Conservation (phyloP, 2,113 vertebrate species). For the Heptranchias perlo region DNA sequence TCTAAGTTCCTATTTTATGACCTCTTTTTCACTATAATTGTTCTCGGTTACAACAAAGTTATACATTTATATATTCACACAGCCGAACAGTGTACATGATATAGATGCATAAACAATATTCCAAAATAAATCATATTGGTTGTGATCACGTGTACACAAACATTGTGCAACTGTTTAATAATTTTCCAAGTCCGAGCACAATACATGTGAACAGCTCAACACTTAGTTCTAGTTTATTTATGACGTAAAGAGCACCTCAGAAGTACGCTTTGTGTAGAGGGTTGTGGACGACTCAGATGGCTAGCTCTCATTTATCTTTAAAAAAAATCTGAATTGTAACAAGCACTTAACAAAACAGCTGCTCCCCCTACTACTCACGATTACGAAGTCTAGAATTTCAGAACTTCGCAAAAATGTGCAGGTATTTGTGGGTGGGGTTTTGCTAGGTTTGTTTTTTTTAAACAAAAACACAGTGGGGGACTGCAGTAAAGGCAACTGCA, state of each 20-base stretch:
- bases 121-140: neutral
- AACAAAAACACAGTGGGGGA: neutral
- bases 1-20: too few relatives aligned
- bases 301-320: neutral
- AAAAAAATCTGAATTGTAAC: neutral
- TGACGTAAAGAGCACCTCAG: neutral
- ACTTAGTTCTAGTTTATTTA: neutral
- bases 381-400: neutral
- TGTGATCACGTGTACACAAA: neutral
- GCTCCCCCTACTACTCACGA: neutral
- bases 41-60: neutral
- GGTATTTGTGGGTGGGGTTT: neutral
- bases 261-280: neutral
- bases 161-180: neutral
- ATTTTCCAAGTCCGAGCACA: neutral
- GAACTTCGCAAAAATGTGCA: neutral
- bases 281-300: neutral
- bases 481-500: neutral
- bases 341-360: slow-evolving; percentile 23
- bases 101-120: neutral
- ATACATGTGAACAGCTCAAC: neutral
- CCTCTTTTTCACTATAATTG: neutral
- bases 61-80: neutral
- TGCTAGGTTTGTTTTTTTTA: neutral
- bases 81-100: neutral